Evolutionary conservation across 1,140 invertebrate species (phyloP), one percentile per base, ranked within the genome.

Genomic region (Ephestia elutella): DNA sequence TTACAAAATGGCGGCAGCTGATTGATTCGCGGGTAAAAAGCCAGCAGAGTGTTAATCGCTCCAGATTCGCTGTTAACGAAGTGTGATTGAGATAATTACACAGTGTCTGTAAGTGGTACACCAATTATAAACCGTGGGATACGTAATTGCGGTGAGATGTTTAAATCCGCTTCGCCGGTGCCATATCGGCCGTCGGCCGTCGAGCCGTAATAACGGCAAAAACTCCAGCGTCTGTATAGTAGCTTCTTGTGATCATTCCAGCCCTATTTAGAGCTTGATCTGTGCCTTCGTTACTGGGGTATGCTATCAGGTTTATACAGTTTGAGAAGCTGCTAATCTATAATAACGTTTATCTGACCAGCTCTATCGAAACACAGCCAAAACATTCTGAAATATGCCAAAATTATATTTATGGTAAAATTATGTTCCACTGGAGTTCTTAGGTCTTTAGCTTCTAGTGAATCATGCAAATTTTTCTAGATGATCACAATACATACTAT

Each of bases 41-140:
- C 59, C 58, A 63, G 66, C 63, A 70, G 55, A 79, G 75, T 78
- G 76, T 74, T 80, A 82, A 80, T 79, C 77, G 71, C 66, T 70
- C 68, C 71, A 81, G 80, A 84, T 80, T 81, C 75, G 75, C 70
- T 68, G 73, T 65, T 80, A 78, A 75, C 71, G 60, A 75, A 75
- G 72, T 70, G 70, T 70, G 71, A 78, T 74, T 72, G 72, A 60
- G 67, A 68, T 79, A 79, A 80, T 80, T 75, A 75, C 68, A 64
- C 57, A 59, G 59, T 74, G 54, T 53, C 48, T 54, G 61, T 65
- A 59, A 51, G 20, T 54, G 56, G 63, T 61, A 63, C 62, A 59
- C 59, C 56, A 59, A 68, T 62, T 57, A 63, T 61, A 17, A 54
- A 59, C 49, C 49, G 57, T 54, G 57, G 57, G 57, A 59, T 21